Percentiles rank a stretch among this genome's conserved stretches.
Conservation (phyloP, 2,113 vertebrate genomes). For the Pavo muticus region DNA sequence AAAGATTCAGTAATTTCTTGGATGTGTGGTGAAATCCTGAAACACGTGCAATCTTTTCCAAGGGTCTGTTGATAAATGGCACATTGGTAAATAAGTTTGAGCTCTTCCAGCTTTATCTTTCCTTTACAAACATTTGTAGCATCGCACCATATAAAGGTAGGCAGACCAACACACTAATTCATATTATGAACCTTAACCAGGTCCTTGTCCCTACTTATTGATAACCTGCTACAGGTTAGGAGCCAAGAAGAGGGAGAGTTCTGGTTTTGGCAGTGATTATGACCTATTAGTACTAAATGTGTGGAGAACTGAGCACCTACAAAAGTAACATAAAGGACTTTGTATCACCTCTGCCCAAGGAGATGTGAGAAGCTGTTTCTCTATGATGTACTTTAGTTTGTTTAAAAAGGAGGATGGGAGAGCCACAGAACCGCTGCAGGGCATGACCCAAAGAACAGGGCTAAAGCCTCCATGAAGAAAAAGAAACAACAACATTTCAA, state of each 20-base stretch:
- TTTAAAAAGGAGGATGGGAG: not conserved
- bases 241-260: not conserved
- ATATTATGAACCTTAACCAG: not conserved
- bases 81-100: not conserved
- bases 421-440: not conserved
- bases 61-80: not conserved
- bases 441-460: not conserved
- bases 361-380: not conserved
- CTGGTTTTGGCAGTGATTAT: not conserved
- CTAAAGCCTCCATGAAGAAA: not conserved
- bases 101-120: not conserved
- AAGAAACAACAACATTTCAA: not conserved
- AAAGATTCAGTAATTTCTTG: not conserved
- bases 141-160: not conserved
- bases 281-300: no score
- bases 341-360: not conserved
- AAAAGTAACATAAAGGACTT: not conserved
- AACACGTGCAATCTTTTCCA: not conserved
- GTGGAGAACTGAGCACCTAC: accelerated
- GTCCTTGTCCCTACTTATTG: not conserved
- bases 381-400: not conserved
- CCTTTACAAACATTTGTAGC: not conserved
- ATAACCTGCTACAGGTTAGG: not conserved
- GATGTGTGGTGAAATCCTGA: not conserved
- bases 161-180: not conserved